A percentile compares a stretch with the other conserved stretches of the same genome.
Conservation (phyloP, 1,140 invertebrate species). For the Drosophila lowei region DNA sequence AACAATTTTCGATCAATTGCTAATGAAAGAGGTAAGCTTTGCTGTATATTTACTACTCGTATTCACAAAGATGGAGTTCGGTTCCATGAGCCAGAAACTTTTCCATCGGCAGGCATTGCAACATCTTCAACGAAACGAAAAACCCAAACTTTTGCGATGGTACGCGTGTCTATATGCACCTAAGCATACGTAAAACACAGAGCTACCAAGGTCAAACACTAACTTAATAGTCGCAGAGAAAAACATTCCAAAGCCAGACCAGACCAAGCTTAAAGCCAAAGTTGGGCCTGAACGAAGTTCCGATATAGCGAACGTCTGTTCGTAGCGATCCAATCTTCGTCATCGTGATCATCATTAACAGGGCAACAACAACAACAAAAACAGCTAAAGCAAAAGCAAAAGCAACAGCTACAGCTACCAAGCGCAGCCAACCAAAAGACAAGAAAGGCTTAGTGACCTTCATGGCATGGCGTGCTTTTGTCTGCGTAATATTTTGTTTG, state of each 20-base stretch:
- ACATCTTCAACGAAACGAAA: slow-evolving; percentile 27
- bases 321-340: slow-evolving; percentile 58
- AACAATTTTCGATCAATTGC: slow-evolving; percentile 36
- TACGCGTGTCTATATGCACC: slow-evolving; percentile 52
- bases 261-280: slow-evolving; percentile 41
- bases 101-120: slow-evolving; percentile 30
- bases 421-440: slow-evolving; percentile 44
- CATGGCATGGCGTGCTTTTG: slow-evolving; percentile 75
- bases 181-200: slow-evolving; percentile 38
- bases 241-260: slow-evolving; percentile 59
- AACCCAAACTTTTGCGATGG: slow-evolving; percentile 14
- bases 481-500: slow-evolving; percentile 36
- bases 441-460: slow-evolving; percentile 82
- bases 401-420: too few relatives aligned
- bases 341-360: slow-evolving; percentile 64
- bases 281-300: slow-evolving; percentile 60
- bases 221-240: slow-evolving; percentile 71
- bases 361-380: slow-evolving; percentile 39
- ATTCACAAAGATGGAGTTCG: not conserved
- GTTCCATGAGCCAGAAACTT: not conserved
- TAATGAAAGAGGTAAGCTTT: slow-evolving; percentile 72
- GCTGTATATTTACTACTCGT: too few relatives aligned
- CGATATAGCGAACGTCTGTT: slow-evolving; percentile 26
- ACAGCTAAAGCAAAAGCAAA: slow-evolving; percentile 32
- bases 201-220: slow-evolving; percentile 67